Evolutionary conservation across 2,888 invertebrate genomes (phyloP), one percentile per base, ranked within the genome.

Genomic region (Agrotis ipsilon): DNA sequence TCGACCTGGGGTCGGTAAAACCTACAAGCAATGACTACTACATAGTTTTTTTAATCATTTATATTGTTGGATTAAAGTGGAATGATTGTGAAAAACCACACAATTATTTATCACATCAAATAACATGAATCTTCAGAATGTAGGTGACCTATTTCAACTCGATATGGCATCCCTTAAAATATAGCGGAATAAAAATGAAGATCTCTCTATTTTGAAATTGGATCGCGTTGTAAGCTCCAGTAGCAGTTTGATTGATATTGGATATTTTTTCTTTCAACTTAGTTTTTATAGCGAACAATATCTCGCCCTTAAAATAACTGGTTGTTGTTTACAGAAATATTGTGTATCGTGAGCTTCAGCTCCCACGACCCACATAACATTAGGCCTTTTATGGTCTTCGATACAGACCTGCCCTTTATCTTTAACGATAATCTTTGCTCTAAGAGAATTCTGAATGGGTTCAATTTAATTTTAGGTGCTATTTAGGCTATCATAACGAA

Each of bases 391-490:
- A 80, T 67, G 71, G 55, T 59, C 70, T 59, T 73, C 58, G 65
- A 54, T 67, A 78, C 67, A 72, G 67, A 69, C 65, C 51, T 67
- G 71, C 72, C 72, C 68, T 80, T 83, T 77, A 83, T 76, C 80
- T 72, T 72, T 80, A 75, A 80, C 79, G 73, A 83, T 81, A 77
- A 81, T 78, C 69, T 83, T 72, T 66, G 45, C 59, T 71, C 62
- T 75, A 67, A 77, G 75, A 72, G 75, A 79, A 77, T 75, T 71
- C 70, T 69, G 71, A 81, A 85, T 77, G 72, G 74, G 75, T 82
- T 68, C 69, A 81, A 87, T 82, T 81, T 81, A 78, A 86, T 86
- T 85, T 83, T 75, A 83, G 67, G 65, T 81, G 72, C 72, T 67
- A 78, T 83, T 82, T 72, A 77, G 70, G 57, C 62, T 72, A 69